Evolutionary conservation across 2,797 vertebrate genomes (phyloP).

Genomic region (Oreortyx pictus): DNA sequence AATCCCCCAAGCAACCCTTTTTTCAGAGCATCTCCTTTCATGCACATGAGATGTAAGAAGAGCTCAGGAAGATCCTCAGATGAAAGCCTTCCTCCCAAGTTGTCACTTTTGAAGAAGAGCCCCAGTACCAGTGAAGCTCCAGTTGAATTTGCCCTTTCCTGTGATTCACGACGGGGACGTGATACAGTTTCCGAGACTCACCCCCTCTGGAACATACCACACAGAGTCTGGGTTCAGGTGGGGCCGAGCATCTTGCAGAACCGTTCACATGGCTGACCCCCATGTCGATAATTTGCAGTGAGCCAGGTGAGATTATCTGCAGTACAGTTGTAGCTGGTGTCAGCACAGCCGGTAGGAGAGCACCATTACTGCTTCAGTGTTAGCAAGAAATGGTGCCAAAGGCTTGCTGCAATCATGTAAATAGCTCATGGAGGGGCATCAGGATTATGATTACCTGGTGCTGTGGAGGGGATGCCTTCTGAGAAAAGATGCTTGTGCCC

Average conservation of each 20-base stretch:
- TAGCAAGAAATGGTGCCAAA: neutral
- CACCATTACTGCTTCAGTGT: neutral
- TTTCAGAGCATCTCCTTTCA: neutral
- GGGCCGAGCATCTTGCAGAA: accelerated
- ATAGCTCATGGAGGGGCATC: neutral
- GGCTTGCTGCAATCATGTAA: neutral
- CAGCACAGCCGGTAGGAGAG: neutral
- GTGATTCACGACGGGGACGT: neutral
- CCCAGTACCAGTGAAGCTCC: neutral
- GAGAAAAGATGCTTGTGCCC: neutral
- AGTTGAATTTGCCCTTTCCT: neutral
- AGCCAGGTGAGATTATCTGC: neutral
- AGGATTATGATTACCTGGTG: neutral
- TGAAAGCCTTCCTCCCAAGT: neutral
- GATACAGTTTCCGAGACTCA: neutral
- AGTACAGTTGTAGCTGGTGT: neutral
- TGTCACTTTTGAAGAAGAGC: neutral
- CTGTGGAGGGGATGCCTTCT: neutral
- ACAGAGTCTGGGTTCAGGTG: accelerated
- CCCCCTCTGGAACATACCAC: neutral
- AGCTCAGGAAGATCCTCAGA: neutral
- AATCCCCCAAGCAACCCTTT: neutral
- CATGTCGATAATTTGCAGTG: neutral
- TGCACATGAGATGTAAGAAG: neutral
- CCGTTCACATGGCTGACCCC: neutral